A percentile compares a stretch with the other conserved stretches of the same genome.
Conservation (phyloP, 1,140 invertebrate species). For the Drosophila virilis region DNA sequence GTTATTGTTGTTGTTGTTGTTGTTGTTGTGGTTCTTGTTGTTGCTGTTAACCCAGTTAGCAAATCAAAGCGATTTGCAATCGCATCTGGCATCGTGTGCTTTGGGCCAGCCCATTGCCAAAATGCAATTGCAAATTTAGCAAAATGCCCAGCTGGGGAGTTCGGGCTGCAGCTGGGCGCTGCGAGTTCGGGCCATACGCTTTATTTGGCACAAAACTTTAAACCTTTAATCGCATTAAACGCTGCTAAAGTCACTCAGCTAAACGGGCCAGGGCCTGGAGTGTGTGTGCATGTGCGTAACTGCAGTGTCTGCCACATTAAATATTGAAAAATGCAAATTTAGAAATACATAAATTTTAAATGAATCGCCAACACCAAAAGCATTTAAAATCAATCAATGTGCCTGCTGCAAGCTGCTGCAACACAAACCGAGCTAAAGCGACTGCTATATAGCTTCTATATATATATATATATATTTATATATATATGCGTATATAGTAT, state of each 20-base stretch:
- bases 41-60: constrained; percentile 31
- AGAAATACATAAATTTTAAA: constrained; percentile 75
- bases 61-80: constrained; percentile 41
- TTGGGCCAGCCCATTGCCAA: constrained; percentile 7
- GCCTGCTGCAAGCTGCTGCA: constrained; percentile 3
- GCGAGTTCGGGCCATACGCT: constrained; percentile 46
- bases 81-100: constrained; percentile 4
- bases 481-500: not conserved
- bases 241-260: constrained; percentile 59
- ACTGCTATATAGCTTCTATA: not conserved
- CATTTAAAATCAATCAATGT: constrained; percentile 78
- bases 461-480: constrained; percentile 16
- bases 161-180: constrained; percentile 5
- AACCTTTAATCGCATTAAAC: constrained; percentile 81
- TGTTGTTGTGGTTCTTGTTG: not conserved
- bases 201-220: constrained; percentile 78
- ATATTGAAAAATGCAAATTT: constrained; percentile 78
- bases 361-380: constrained; percentile 72
- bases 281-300: constrained; percentile 1
- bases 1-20: not conserved
- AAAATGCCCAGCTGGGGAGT: not conserved
- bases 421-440: constrained; percentile 12
- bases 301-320: constrained; percentile 61
- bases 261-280: not conserved
- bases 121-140: constrained; percentile 20